These are phyloP conservation scores for Himantopus leucocephalus DNA, from an alignment of 2,113 vertebrate genomes.

Conservation along the genomic window DNA sequence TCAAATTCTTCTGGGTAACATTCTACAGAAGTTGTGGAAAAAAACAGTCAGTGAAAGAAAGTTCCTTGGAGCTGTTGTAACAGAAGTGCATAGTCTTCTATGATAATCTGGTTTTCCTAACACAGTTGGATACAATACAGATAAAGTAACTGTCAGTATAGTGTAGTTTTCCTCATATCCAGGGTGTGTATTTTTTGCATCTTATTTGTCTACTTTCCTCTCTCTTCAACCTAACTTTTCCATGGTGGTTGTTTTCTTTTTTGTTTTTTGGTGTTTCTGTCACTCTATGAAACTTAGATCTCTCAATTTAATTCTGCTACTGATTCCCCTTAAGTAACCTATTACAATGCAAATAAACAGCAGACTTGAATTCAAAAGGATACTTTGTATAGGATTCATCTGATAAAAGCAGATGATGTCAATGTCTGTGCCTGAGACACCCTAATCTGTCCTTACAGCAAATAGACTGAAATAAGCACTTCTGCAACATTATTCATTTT, in stretches of 20 bases:
- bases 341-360: background rate
- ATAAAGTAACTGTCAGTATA: background rate
- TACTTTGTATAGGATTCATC: background rate
- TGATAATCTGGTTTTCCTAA: background rate
- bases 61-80: background rate
- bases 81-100: background rate
- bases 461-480: background rate
- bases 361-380: background rate
- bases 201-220: background rate
- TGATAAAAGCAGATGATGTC: background rate
- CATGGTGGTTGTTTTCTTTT: background rate
- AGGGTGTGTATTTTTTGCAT: background rate
- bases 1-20: background rate
- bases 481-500: background rate
- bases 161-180: background rate
- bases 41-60: background rate
- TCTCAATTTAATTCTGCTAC: background rate
- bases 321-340: background rate
- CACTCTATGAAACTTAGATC: background rate
- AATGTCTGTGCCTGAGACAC: background rate
- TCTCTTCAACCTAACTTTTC: background rate
- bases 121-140: background rate
- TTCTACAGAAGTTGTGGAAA: background rate
- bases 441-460: background rate
- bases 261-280: background rate